These are phyloP conservation scores for Encarsia formosa DNA, from an alignment of 2,888 invertebrate species.

Conservation along the genomic window DNA sequence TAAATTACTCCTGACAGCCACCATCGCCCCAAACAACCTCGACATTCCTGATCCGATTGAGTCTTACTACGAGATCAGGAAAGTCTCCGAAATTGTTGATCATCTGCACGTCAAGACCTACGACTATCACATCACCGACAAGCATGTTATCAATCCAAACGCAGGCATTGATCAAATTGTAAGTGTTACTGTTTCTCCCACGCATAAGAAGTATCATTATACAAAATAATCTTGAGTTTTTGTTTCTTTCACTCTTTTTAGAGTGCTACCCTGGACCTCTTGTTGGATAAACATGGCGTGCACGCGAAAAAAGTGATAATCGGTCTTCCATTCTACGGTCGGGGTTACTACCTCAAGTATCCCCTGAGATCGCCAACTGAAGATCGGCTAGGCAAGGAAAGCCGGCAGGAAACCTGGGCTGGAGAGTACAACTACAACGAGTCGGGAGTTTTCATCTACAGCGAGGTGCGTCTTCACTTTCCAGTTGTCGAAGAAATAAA, in stretches of 20 bases:
- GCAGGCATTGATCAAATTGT: conserved; percentile 75
- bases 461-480: conserved; percentile 64
- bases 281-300: conserved; percentile 52
- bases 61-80: conserved; percentile 70
- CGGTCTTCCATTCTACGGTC: conserved; percentile 80
- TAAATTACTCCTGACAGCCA: conserved; percentile 72
- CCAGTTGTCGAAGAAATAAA: no score
- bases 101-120: conserved; percentile 83
- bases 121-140: conserved; percentile 86
- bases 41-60: conserved; percentile 63
- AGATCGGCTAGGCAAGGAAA: conserved; percentile 54
- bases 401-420: conserved; percentile 63
- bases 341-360: conserved; percentile 64
- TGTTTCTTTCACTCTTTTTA: neutral
- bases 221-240: neutral
- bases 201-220: neutral
- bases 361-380: conserved; percentile 30
- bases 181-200: conserved; percentile 45
- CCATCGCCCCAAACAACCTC: conserved; percentile 72
- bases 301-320: conserved; percentile 73
- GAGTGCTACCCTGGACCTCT: conserved; percentile 17
- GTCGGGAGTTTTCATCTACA: conserved; percentile 82
- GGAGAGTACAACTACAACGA: conserved; percentile 77
- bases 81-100: conserved; percentile 56
- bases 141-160: conserved; percentile 70